Conservation (phyloP, 2,113 vertebrate genomes). For the Oenanthe melanoleuca region DNA sequence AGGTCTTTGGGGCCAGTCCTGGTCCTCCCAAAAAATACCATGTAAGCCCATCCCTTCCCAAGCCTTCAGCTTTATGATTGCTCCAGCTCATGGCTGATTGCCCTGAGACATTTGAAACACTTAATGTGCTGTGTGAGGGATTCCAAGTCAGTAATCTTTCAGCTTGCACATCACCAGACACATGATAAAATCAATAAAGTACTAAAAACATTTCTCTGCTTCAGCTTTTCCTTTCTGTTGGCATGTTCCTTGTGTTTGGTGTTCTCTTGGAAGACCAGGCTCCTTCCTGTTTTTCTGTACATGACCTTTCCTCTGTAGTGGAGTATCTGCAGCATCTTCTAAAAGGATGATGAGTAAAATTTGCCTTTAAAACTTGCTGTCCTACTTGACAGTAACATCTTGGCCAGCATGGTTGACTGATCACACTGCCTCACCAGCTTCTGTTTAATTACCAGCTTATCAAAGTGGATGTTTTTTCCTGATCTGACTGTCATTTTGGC, state of each 20-base stretch:
- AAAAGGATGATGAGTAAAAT: background rate
- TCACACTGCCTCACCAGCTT: background rate
- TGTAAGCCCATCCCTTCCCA: background rate
- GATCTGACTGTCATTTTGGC: slow-evolving; percentile 10
- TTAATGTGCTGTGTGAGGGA: background rate
- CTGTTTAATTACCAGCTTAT: slow-evolving; percentile 59
- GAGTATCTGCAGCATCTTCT: background rate
- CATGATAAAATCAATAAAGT: background rate
- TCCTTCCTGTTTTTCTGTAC: background rate
- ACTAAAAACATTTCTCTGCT: background rate
- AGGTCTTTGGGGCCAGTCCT: background rate
- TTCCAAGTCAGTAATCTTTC: background rate
- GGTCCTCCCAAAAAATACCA: background rate
- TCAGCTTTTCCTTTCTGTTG: background rate
- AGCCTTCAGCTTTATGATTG: background rate
- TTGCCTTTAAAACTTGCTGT: slow-evolving; percentile 24
- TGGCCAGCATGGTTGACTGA: slow-evolving; percentile 28
- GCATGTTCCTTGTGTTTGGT: background rate
- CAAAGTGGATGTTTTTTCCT: slow-evolving; percentile 24
- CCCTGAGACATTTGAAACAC: background rate
- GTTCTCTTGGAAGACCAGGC: background rate
- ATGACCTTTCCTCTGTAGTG: background rate
- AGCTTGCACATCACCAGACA: background rate
- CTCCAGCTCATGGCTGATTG: background rate
- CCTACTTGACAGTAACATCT: slow-evolving; percentile 28